Conservation (phyloP, 1,140 invertebrate species). For the Caenorhabditis elegans region WBcel235 BX284603.4:7137001-7137500, state of each 20-base stretch:
- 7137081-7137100: not conserved
- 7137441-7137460: too few species aligned
- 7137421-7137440: too few species aligned
- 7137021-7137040: not conserved
- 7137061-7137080: not conserved
- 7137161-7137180: conserved; percentile 2
- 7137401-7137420: too few species aligned
- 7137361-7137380: too few species aligned
- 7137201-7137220: not conserved
- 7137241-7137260: not conserved
- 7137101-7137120: not conserved
- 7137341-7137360: not conserved
- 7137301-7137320: not conserved
- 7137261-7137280: not conserved
- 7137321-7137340: not conserved
- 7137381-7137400: too few species aligned
- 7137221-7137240: not conserved
- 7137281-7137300: not conserved
- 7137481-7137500: not conserved
- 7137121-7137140: not conserved
- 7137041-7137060: conserved; percentile 17
- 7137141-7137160: not conserved
- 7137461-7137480: not conserved
- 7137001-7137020: not conserved
- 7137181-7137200: not conserved